Evolutionary conservation across 2,113 vertebrate genomes (phyloP).

Genomic region (Thalassoma bifasciatum): DNA sequence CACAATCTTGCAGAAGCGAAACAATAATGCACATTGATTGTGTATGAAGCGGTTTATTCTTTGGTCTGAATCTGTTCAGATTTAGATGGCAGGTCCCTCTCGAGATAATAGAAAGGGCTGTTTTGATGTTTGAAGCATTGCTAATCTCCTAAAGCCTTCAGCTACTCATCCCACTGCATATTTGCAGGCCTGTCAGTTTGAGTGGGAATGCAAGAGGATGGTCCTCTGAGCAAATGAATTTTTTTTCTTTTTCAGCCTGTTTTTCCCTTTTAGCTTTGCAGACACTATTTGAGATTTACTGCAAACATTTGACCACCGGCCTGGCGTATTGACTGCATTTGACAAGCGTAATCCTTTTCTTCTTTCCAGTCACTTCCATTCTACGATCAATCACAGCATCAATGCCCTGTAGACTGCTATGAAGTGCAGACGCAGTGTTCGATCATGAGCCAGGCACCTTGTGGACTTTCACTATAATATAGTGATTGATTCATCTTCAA

Average conservation of each 20-base stretch:
- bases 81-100: slow-evolving; percentile 65
- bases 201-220: slow-evolving; percentile 67
- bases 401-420: slow-evolving; percentile 88
- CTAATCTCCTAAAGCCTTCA: slow-evolving; percentile 78
- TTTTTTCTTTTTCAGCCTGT: slow-evolving; percentile 54
- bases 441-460: slow-evolving; percentile 84
- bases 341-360: slow-evolving; percentile 91
- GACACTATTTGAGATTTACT: slow-evolving; percentile 87
- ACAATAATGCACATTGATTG: slow-evolving; percentile 70
- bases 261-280: slow-evolving; percentile 84
- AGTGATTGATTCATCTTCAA: slow-evolving; percentile 90
- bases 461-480: slow-evolving; percentile 90
- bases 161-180: slow-evolving; percentile 70
- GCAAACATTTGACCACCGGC: slow-evolving; percentile 88
- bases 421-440: slow-evolving; percentile 90
- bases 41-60: slow-evolving; percentile 62
- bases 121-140: slow-evolving; percentile 78
- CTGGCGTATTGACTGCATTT: slow-evolving; percentile 85
- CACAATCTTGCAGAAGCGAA: slow-evolving; percentile 51
- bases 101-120: slow-evolving; percentile 71
- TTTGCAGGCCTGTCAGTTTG: slow-evolving; percentile 79
- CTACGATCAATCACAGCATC: slow-evolving; percentile 92
- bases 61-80: slow-evolving; percentile 57
- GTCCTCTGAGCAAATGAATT: slow-evolving; percentile 72
- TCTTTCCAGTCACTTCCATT: slow-evolving; percentile 90